Conservation (phyloP, 2,113 vertebrate species). For the Boleophthalmus pectinirostris region DNA sequence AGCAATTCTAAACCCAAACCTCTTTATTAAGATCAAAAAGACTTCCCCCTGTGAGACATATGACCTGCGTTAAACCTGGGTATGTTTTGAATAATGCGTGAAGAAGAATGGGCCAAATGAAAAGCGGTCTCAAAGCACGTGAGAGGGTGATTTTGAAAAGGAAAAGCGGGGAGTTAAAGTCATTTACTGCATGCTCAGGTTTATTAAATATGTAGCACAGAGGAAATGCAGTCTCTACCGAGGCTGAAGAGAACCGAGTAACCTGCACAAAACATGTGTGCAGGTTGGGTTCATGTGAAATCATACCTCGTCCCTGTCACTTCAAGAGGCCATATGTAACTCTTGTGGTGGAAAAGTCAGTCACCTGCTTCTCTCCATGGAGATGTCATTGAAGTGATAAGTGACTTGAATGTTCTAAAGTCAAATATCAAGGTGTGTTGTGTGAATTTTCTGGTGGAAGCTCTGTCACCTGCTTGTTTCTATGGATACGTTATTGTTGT, state of each 20-base stretch:
- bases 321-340: no score
- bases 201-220: slow-evolving; percentile 74
- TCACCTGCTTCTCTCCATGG: no score
- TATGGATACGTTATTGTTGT: no score
- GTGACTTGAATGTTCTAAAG: no score
- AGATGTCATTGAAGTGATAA: no score
- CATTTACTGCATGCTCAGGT: slow-evolving; percentile 66
- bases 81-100: slow-evolving; percentile 66
- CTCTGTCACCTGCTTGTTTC: no score
- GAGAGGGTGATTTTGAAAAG: slow-evolving; percentile 40
- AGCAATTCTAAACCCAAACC: slow-evolving; percentile 16
- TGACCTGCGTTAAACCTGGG: slow-evolving; percentile 51
- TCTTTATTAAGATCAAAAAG: slow-evolving; percentile 34
- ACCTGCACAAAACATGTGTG: no score
- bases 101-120: slow-evolving; percentile 68
- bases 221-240: slow-evolving; percentile 67
- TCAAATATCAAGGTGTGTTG: no score
- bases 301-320: no score
- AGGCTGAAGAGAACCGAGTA: slow-evolving; percentile 12
- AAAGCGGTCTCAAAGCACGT: slow-evolving; percentile 23
- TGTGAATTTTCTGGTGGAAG: no score
- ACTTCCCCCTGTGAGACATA: slow-evolving; percentile 27
- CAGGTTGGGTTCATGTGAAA: no score
- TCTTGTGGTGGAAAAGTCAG: no score
- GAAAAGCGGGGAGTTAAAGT: slow-evolving; percentile 59